phyloP scores from a whole-genome alignment of 2,888 invertebrate species.

The Scaptomyza polygonia region DNA sequence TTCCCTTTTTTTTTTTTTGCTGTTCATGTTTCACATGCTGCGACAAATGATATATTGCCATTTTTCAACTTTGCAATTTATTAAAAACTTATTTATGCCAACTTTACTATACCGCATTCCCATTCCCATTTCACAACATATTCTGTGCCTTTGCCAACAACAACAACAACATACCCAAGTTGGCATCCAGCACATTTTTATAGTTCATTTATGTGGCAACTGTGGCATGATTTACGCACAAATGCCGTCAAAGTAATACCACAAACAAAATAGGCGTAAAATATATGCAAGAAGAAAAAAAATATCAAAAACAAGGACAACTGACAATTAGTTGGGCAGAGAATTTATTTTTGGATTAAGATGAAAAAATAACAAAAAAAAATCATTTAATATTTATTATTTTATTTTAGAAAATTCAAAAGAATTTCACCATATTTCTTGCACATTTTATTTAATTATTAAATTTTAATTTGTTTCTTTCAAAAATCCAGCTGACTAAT shows the following conservation, averaged over 20 bases:
- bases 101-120: conserved; percentile 15
- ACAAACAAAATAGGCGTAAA: not conserved
- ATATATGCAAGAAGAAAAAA: not conserved
- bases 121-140: conserved; percentile 21
- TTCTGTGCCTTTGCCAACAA: conserved; percentile 8
- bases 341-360: too few relatives aligned
- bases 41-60: conserved; percentile 77
- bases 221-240: conserved; percentile 69
- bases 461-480: not conserved
- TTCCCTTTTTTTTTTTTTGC: conserved; percentile 19
- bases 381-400: too few relatives aligned
- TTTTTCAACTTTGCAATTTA: conserved; percentile 78
- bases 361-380: too few relatives aligned
- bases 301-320: not conserved
- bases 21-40: conserved; percentile 71
- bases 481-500: conserved; percentile 7
- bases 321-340: not conserved
- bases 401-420: too few relatives aligned
- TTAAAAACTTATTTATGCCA: conserved; percentile 72
- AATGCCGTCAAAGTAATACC: too few relatives aligned
- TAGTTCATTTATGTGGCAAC: conserved; percentile 72
- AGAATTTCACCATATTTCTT: too few relatives aligned
- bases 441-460: too few relatives aligned
- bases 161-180: conserved; percentile 20
- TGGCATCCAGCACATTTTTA: conserved; percentile 54